A percentile compares a stretch with the other conserved stretches of the same genome.
Evolutionary conservation across 1,140 invertebrate species (phyloP).

Genomic region (Drosophila orosa): DNA sequence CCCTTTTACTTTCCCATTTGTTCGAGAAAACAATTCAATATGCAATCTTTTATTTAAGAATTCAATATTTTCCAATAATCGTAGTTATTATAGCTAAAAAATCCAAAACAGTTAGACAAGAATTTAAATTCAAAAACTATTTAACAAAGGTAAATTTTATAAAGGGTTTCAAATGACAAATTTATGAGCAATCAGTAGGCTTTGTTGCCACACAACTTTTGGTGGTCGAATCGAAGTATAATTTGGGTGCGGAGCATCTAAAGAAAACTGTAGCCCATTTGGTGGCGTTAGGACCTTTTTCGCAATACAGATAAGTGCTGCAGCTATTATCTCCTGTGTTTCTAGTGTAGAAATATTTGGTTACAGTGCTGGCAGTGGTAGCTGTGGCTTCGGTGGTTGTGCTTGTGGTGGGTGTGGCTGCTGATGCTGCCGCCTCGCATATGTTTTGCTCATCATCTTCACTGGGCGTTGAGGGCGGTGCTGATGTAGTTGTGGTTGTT

Average conservation of each 20-base stretch:
- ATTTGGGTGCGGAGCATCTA: neutral
- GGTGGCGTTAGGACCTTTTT: neutral
- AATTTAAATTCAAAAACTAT: neutral
- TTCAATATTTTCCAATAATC: too few relatives aligned
- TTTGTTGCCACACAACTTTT: conserved; percentile 4
- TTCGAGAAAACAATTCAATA: neutral
- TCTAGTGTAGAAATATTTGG: neutral
- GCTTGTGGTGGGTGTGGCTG: neutral
- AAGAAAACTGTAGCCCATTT: neutral
- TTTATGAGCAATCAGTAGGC: conserved; percentile 9
- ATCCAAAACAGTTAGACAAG: neutral
- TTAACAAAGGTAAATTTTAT: neutral
- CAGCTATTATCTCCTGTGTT: conserved; percentile 1
- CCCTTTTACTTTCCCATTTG: neutral
- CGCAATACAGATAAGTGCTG: conserved; percentile 25
- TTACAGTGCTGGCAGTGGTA: neutral
- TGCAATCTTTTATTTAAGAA: neutral
- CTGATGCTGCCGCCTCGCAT: neutral
- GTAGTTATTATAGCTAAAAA: neutral
- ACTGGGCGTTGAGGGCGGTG: conserved; percentile 13
- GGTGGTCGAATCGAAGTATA: neutral
- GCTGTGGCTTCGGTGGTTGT: neutral
- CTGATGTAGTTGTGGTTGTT: conserved; percentile 10
- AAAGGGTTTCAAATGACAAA: neutral
- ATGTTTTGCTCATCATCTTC: neutral